Base-by-base conservation (phyloP, 2,113 vertebrate species). In the Glaucomys volans region DNA sequence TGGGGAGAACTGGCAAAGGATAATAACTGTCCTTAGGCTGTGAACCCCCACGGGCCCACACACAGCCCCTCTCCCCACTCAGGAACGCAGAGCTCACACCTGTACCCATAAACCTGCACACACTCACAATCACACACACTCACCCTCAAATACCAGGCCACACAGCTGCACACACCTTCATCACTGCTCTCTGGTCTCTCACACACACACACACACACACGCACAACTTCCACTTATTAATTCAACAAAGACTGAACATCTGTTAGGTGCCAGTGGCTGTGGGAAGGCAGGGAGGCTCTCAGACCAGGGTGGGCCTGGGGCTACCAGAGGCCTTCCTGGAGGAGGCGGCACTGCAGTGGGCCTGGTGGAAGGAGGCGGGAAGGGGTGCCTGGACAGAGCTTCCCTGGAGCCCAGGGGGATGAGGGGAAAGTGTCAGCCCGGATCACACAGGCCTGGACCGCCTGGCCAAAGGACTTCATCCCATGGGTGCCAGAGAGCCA, bases 271-370 rank as follows among this genome's bases (percentile, higher is more conserved):
- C 26, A 26, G 30, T 30, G 72, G 22, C 22, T 12, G 24, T n/a
- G 18, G 59, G 71, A 24, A 67, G 20, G 42, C 42, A 59, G 94
- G 14, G 77, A 54, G 52, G 40, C 47, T 87, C n/a, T 91, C 17
- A 17, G 92, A n/a, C 71, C 5, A 0, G 59, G 94, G 40, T 20
- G 69, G 74, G 66, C 32, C 30, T n/a, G 59, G 64, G 92, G 35
- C 32, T 87, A 88, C 95, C 57, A n/a, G 85, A 67, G 91, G 82
- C 52, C 95, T 97, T 93, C 96, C 64, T 84, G 93, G 89, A 94
- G 81, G 95, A 96, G 88, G 91, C 57, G 24, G 44, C 54, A 28
- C 44, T 54, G 22, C 47, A 54, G 12, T 10, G 24, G 11, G 24
- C 17, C 66, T 64, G 57, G 57, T 54, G 47, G 71, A 17, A 62